A percentile compares a stretch with the other conserved stretches of the same genome.
These are phyloP conservation scores for Xenotilapia leptura DNA, from an alignment of 2,113 vertebrate species.

Conservation along the genomic window DNA sequence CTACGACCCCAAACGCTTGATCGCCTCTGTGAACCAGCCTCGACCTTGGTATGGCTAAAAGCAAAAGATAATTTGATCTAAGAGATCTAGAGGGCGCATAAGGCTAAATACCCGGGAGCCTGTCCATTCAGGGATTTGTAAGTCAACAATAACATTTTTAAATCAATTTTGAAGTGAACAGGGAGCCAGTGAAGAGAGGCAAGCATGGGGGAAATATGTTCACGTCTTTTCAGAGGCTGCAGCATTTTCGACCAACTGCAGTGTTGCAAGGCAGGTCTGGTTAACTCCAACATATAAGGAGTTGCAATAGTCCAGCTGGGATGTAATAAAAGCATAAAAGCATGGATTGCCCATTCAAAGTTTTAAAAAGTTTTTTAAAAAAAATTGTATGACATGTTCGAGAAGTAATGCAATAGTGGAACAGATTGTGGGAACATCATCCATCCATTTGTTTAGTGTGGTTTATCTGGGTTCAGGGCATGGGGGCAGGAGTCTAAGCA, in stretches of 20 bases:
- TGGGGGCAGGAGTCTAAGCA: neutral
- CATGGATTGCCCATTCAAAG: neutral
- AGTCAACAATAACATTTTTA: neutral
- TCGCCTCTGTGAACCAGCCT: neutral
- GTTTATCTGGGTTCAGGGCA: neutral
- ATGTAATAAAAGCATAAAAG: neutral
- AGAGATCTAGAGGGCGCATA: neutral
- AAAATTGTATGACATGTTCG: neutral
- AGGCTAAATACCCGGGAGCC: accelerated
- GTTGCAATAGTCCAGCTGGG: neutral
- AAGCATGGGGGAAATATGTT: neutral
- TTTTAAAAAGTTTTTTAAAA: neutral
- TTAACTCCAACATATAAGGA: neutral
- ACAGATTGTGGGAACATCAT: neutral
- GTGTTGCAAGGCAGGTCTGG: neutral
- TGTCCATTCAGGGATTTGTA: neutral
- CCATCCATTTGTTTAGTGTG: neutral
- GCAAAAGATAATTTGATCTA: accelerated
- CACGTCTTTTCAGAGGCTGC: neutral
- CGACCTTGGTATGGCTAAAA: neutral
- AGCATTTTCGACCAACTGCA: neutral
- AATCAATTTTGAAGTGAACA: neutral
- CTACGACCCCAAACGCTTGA: accelerated
- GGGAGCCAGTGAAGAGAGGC: neutral
- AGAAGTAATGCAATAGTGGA: neutral